Conservation (phyloP, 2,888 invertebrate species). For the Cerceris rybyensis region DNA sequence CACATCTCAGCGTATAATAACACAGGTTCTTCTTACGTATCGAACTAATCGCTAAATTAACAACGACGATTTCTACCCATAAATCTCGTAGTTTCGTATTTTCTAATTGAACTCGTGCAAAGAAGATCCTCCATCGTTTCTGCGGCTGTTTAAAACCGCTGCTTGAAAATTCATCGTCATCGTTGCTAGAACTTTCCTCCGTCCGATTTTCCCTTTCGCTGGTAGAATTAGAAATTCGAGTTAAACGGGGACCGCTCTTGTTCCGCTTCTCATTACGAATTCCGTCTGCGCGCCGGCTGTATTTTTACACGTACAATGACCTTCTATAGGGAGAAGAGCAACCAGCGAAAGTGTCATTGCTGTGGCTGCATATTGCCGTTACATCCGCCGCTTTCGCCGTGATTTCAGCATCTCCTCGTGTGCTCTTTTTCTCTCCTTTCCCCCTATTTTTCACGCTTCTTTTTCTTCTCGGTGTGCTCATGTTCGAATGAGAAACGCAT, state of each 20-base stretch:
- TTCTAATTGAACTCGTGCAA: neutral
- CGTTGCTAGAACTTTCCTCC: conserved; percentile 58
- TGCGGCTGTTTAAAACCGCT: conserved; percentile 3
- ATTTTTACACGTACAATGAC: conserved; percentile 69
- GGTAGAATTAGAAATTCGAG: conserved; percentile 70
- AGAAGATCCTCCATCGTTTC: neutral
- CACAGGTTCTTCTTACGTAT: too few relatives aligned
- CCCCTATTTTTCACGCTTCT: conserved; percentile 2
- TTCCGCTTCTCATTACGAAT: conserved; percentile 60
- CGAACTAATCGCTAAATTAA: neutral
- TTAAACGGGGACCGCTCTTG: conserved; percentile 54
- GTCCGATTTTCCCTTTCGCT: conserved; percentile 68
- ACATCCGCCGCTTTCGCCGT: conserved; percentile 59
- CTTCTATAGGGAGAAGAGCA: conserved; percentile 57
- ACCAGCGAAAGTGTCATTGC: conserved; percentile 69
- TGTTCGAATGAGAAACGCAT: neutral
- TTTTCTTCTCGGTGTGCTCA: neutral
- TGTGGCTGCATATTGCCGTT: conserved; percentile 35
- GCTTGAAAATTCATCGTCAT: conserved; percentile 42
- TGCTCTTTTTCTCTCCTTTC: conserved; percentile 15
- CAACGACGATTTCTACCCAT: neutral
- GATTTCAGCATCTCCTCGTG: conserved; percentile 38
- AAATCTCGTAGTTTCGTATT: neutral
- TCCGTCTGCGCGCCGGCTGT: conserved; percentile 50
- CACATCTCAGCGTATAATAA: too few relatives aligned